Evolutionary conservation across 2,888 invertebrate species (phyloP), one percentile per base, ranked within the genome.

Genomic region (Gymnocheta viridis): DNA sequence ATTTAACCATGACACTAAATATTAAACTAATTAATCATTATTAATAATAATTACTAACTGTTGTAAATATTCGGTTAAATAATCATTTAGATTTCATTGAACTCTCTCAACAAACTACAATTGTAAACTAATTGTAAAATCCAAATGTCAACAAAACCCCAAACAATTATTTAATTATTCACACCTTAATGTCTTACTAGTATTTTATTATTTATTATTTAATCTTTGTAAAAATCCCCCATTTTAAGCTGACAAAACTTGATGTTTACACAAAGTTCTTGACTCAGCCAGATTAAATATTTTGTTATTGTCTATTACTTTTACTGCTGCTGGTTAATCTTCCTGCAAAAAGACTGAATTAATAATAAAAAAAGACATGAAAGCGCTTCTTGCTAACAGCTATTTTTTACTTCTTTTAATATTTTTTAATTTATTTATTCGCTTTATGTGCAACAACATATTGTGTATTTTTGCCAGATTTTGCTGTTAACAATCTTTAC

Each of bases 191-290:
- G 32, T 32, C 12, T 22, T 4, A 12, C 29, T 27, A 14, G 4
- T n/a, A n/a, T n/a, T n/a, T n/a, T n/a, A n/a, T n/a, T n/a, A n/a
- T n/a, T n/a, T n/a, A n/a, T 1, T 41, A 69, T 4, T 41, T 54
- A 70, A 58, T 44, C 58, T 41, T 5, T 19, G 4, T 10, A 27
- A 70, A 58, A 58, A 58, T 32, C 58, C 41, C 51, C 32, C 12
- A 9, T 32, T 58, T 32, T 29, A 70, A 70, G 2, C 32, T 70
- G 58, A 58, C 70, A 58, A 38, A 12, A 27, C 17, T 38, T 69
- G 56, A 41, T 41, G 17, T 44, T 29, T 10, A 41, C 17, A 70
- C 4, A 29, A 29, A 56, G 19, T 10, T 56, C 14, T 27, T 24
- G 14, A 19, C 54, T 29, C 44, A 44, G 19, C n/a, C 70, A 44